Conservation (phyloP, 2,113 vertebrate genomes). For the Todiramphus saurophagus region DNA sequence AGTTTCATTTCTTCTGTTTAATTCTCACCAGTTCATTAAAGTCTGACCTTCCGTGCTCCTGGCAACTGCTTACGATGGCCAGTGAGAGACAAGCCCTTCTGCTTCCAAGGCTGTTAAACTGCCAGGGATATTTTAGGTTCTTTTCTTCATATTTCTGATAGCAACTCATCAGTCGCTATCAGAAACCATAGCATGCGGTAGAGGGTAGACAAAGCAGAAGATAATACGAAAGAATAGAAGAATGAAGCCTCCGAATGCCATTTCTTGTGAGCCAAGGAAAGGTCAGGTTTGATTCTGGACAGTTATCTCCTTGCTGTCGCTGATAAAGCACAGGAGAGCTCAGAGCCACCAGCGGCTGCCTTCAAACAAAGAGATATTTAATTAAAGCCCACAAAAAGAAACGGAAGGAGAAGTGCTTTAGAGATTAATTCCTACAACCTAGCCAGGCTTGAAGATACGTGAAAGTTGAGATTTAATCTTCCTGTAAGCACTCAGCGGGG, state of each 20-base stretch:
- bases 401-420: not conserved
- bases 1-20: constrained; percentile 52
- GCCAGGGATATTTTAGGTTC: constrained; percentile 60
- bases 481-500: not conserved
- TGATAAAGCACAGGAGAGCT: constrained; percentile 67
- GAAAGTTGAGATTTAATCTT: not conserved
- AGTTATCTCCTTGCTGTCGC: constrained; percentile 70
- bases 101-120: constrained; percentile 60
- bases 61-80: constrained; percentile 8
- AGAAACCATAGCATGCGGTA: not conserved
- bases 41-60: constrained; percentile 64
- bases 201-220: constrained; percentile 36
- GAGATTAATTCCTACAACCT: not conserved
- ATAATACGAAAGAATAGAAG: constrained; percentile 50
- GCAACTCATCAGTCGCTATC: constrained; percentile 39
- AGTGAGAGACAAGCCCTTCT: constrained; percentile 24
- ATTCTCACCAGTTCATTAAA: constrained; percentile 76
- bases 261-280: constrained; percentile 42
- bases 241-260: constrained; percentile 22
- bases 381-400: constrained; percentile 27
- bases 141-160: constrained; percentile 36
- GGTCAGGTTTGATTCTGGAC: constrained; percentile 69
- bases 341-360: constrained; percentile 49
- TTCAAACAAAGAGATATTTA: constrained; percentile 69
- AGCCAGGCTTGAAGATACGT: not conserved